These are phyloP conservation scores for Brachyhypopomus occidentalis DNA, from an alignment of 2,113 vertebrate genomes.

Conservation along the genomic window DNA sequence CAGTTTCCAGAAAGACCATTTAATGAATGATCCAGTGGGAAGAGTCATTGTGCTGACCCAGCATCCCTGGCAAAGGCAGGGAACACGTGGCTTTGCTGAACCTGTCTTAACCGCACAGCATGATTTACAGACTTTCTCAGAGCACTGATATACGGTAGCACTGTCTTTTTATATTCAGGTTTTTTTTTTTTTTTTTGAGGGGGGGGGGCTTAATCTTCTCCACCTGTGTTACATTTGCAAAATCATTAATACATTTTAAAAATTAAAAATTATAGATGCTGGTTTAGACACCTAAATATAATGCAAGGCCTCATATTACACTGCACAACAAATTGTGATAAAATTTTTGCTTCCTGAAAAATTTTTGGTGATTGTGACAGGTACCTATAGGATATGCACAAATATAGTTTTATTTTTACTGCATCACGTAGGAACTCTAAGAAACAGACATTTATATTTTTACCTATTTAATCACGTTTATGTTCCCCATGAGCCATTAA, in stretches of 20 bases:
- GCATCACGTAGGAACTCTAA: too few species aligned
- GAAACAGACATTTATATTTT: too few species aligned
- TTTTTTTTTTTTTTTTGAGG: neutral
- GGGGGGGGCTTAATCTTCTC: neutral
- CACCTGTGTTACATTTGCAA: neutral
- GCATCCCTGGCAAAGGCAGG: constrained; percentile 44
- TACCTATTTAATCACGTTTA: too few species aligned
- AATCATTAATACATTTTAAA: neutral
- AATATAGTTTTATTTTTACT: too few species aligned
- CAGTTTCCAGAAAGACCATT: constrained; percentile 59
- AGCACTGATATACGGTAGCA: constrained; percentile 26
- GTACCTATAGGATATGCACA: too few species aligned
- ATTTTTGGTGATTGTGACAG: too few species aligned
- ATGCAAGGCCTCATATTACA: neutral
- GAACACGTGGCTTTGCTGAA: constrained; percentile 43
- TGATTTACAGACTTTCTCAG: neutral
- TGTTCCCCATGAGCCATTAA: too few species aligned
- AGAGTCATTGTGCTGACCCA: constrained; percentile 55
- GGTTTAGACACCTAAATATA: neutral
- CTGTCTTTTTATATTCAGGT: neutral
- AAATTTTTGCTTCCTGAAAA: too few species aligned
- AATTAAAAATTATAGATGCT: neutral
- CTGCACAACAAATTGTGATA: too few species aligned
- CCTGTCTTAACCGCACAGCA: constrained; percentile 32
- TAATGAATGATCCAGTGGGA: constrained; percentile 52